phyloP scores from a whole-genome alignment of 2,113 vertebrate species.

The Ochotona princeps region DNA sequence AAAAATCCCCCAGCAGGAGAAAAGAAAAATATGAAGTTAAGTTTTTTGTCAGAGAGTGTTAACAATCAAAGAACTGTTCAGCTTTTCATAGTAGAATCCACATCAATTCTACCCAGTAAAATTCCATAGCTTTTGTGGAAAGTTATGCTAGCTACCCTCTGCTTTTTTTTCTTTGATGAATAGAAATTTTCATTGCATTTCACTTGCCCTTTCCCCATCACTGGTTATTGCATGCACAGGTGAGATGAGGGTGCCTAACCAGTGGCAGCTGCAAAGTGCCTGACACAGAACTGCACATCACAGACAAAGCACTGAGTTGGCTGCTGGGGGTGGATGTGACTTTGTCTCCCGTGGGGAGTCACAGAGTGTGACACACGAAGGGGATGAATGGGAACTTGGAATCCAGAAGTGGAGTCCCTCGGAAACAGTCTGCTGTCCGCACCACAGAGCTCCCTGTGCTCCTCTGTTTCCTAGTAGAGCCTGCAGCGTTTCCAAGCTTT shows the following conservation, averaged over 20 bases:
- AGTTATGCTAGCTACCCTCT: neutral
- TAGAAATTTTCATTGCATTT: neutral
- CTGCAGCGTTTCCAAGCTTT: neutral
- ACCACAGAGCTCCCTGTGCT: neutral
- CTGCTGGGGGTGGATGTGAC: neutral
- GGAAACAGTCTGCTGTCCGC: neutral
- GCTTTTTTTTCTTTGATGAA: neutral
- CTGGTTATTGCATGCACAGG: rapidly evolving
- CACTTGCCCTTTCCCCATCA: rapidly evolving
- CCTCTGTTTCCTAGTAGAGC: neutral
- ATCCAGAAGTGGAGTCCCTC: neutral
- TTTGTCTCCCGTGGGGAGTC: neutral
- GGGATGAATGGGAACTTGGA: neutral
- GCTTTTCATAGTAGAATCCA: neutral
- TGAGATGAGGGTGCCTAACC: neutral
- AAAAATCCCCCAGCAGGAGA: neutral
- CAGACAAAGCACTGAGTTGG: neutral
- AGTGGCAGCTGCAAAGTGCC: neutral
- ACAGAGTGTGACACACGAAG: too few species aligned
- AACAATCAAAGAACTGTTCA: neutral
- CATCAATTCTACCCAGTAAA: neutral
- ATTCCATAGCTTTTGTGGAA: neutral
- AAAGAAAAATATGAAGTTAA: neutral
- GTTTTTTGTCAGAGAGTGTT: neutral
- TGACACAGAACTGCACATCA: neutral